phyloP scores from a whole-genome alignment of 2,113 vertebrate genomes.

The Pelobates fuscus region DNA sequence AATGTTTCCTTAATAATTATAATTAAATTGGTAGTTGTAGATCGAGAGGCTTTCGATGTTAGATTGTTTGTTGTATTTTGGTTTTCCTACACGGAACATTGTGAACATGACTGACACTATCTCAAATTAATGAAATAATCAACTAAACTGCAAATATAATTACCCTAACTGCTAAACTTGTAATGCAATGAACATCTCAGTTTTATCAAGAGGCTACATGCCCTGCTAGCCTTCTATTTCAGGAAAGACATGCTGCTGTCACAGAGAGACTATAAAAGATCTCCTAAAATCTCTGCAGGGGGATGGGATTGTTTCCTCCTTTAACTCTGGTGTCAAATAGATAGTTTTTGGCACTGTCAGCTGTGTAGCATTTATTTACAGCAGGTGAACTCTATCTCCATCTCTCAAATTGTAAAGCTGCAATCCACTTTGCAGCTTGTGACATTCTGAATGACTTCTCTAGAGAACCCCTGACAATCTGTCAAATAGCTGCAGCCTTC shows the following conservation, averaged over 20 bases:
- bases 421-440: slow-evolving; percentile 26
- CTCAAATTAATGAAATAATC: too few species aligned
- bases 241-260: slow-evolving; percentile 33
- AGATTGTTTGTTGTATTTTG: too few species aligned
- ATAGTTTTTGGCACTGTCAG: slow-evolving; percentile 47
- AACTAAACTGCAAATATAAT: too few species aligned
- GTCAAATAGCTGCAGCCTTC: slow-evolving; percentile 36
- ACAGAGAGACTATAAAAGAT: slow-evolving; percentile 27
- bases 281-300: slow-evolving; percentile 38
- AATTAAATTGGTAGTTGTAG: too few species aligned
- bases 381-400: slow-evolving; percentile 46
- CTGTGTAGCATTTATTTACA: slow-evolving; percentile 35
- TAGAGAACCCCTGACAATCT: slow-evolving; percentile 44
- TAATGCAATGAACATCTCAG: not conserved
- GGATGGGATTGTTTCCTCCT: slow-evolving; percentile 38
- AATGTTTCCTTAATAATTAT: too few species aligned
- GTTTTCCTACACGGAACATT: too few species aligned
- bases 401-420: slow-evolving; percentile 31
- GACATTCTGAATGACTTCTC: slow-evolving; percentile 45
- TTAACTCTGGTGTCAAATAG: slow-evolving; percentile 43
- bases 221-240: not conserved
- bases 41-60: too few species aligned
- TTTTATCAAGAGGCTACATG: slow-evolving; percentile 15
- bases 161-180: too few species aligned
- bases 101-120: too few species aligned